Base-by-base conservation (phyloP, 2,113 vertebrate species). In the Noctilio leporinus region DNA sequence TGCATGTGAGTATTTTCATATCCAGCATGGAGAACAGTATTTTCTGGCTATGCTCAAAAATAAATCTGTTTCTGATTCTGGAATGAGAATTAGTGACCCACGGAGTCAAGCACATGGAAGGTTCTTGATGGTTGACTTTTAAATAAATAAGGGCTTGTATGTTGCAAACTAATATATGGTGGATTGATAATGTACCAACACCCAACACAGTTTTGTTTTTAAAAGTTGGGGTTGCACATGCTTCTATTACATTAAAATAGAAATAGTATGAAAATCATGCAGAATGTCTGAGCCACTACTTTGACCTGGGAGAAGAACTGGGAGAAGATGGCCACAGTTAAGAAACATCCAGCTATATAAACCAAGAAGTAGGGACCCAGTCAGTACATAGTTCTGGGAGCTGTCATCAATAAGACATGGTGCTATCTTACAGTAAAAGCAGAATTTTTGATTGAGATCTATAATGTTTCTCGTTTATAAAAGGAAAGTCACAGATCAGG, bases 351-450 rank as follows among this genome's bases (percentile, higher is more conserved):
- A 43, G 28, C 6, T 64, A 16, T 8, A 11, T 62, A 88, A 76
- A 47, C 20, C 30, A 47, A 70, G 45, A 70, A 51, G 51, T 5
- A 49, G 35, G 20, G 14, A 35, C 40, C 40, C 55, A 17, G 22
- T 10, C 33, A 67, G 53, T 26, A 59, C 16, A 16, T 15, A 49
- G 67, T 64, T 59, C 45, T 2, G 0, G n/a, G 28, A 2, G 3
- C n/a, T 49, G 67, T 20, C 67, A 35, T 15, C 75, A 69, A 4
- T 30, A 70, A 64, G 55, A 49, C 14, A 10, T 53, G 55, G 22
- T 62, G 12, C n/a, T 65, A 30, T n/a, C 64, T 64, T 57, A 49
- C 78, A 83, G 75, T 80, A 90, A 97, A 89, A 83, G 70, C n/a
- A 84, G 35, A 81, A 59, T 67, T 90, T 94, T 87, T 81, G 2